A percentile compares a stretch with the other conserved stretches of the same genome.
Conservation (phyloP, 1,140 invertebrate genomes). For the Oscheius sp. region DNA sequence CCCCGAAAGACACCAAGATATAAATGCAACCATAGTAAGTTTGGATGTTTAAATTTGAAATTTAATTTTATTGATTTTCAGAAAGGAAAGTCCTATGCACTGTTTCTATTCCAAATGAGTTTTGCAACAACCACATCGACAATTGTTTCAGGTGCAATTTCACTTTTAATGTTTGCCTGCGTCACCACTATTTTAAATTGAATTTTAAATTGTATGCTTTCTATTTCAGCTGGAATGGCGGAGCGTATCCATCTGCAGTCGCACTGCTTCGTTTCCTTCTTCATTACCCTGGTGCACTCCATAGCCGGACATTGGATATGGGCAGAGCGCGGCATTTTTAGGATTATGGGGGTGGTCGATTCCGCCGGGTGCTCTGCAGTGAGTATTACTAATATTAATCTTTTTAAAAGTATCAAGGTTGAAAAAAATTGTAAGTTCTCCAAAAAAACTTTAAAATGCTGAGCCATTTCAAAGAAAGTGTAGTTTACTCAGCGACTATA, state of each 20-base stretch:
- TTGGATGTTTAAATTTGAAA: not conserved
- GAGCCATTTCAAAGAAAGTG: too few species aligned
- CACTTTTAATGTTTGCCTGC: not conserved
- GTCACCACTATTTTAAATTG: too few species aligned
- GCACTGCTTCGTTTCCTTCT: slow-evolving; percentile 81
- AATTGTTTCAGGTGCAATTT: slow-evolving; percentile 58
- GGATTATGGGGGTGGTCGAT: slow-evolving; percentile 77
- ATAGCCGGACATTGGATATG: slow-evolving; percentile 75
- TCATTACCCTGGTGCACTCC: slow-evolving; percentile 81
- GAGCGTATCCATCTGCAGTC: slow-evolving; percentile 80
- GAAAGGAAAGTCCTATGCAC: slow-evolving; percentile 54
- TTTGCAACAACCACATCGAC: slow-evolving; percentile 64
- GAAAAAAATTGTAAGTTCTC: too few species aligned
- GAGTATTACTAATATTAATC: too few species aligned
- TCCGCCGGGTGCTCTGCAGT: slow-evolving; percentile 72
- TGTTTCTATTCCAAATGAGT: slow-evolving; percentile 63
- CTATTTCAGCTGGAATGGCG: slow-evolving; percentile 64
- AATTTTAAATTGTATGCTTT: not conserved
- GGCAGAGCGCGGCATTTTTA: slow-evolving; percentile 80
- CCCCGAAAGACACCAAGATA: slow-evolving; percentile 38
- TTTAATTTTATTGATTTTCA: slow-evolving; percentile 43
- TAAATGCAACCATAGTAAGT: slow-evolving; percentile 11
- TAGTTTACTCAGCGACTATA: too few species aligned
- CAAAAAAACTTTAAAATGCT: too few species aligned
- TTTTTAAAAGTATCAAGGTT: too few species aligned